A percentile compares a stretch with the other conserved stretches of the same genome.
Evolutionary conservation across 2,888 invertebrate genomes (phyloP).

Genomic region (Campoletis raptor): DNA sequence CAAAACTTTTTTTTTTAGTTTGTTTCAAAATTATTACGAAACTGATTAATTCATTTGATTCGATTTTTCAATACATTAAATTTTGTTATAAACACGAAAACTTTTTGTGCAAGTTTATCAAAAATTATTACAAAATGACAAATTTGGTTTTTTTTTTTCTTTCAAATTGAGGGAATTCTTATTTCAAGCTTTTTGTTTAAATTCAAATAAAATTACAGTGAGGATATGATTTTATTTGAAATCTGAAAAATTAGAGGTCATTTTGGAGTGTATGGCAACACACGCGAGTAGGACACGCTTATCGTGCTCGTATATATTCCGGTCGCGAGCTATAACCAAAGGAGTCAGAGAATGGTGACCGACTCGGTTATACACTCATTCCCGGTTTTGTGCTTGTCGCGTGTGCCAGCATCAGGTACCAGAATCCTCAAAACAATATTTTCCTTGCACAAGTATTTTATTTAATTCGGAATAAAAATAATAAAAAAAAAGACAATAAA

Average conservation of each 20-base stretch:
- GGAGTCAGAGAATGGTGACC: slow-evolving; percentile 43
- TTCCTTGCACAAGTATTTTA: background rate
- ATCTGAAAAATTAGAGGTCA: slow-evolving; percentile 4
- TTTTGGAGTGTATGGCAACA: background rate
- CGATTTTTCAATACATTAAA: background rate
- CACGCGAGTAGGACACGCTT: slow-evolving; percentile 37
- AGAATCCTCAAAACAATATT: slow-evolving; percentile 9
- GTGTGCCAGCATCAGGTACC: slow-evolving; percentile 48
- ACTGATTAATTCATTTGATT: background rate
- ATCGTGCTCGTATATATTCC: slow-evolving; percentile 68
- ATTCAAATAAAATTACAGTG: background rate
- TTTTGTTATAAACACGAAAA: background rate
- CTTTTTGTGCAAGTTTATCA: background rate
- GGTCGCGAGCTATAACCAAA: slow-evolving; percentile 56
- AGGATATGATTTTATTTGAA: background rate
- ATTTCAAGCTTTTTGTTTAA: background rate
- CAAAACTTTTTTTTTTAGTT: background rate
- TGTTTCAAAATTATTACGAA: background rate
- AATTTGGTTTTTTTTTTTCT: background rate
- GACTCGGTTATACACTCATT: slow-evolving; percentile 39
- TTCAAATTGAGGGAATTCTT: background rate
- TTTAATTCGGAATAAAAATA: background rate
- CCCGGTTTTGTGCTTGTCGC: slow-evolving; percentile 47
- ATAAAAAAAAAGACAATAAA: background rate
- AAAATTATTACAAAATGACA: background rate